Evolutionary conservation across 2,888 invertebrate genomes (phyloP).

Genomic region (Oligia fasciuncula): DNA sequence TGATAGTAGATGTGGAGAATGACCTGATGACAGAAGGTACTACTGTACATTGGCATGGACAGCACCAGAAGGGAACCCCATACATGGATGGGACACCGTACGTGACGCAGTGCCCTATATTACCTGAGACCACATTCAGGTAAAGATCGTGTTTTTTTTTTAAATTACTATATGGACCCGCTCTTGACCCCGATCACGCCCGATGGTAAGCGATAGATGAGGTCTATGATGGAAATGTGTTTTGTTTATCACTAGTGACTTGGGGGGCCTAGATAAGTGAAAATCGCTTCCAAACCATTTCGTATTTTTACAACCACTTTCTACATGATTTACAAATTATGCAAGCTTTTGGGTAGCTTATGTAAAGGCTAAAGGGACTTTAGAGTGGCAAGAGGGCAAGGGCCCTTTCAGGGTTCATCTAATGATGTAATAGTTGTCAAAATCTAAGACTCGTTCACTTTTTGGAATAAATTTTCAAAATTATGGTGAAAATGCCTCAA

Average conservation of each 20-base stretch:
- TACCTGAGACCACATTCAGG: conserved; percentile 93
- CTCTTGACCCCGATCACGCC: too few species aligned
- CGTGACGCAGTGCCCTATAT: conserved; percentile 95
- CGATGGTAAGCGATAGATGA: too few species aligned
- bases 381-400: not conserved
- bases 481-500: not conserved
- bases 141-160: conserved; percentile 56
- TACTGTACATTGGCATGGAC: conserved; percentile 97
- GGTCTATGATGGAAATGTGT: not conserved
- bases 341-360: too few species aligned
- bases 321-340: too few species aligned
- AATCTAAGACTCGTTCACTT: not conserved
- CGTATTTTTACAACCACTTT: not conserved
- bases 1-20: conserved; percentile 96
- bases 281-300: not conserved
- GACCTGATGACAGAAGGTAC: conserved; percentile 94
- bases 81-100: conserved; percentile 97
- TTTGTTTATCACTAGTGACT: not conserved
- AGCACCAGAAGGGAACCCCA: conserved; percentile 94
- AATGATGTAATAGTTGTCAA: not conserved
- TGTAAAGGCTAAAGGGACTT: not conserved
- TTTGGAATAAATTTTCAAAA: not conserved
- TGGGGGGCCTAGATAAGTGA: not conserved
- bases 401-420: not conserved
- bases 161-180: too few species aligned